Evolutionary conservation across 2,888 invertebrate species (phyloP).

Genomic region (Tribolium freemani): DNA sequence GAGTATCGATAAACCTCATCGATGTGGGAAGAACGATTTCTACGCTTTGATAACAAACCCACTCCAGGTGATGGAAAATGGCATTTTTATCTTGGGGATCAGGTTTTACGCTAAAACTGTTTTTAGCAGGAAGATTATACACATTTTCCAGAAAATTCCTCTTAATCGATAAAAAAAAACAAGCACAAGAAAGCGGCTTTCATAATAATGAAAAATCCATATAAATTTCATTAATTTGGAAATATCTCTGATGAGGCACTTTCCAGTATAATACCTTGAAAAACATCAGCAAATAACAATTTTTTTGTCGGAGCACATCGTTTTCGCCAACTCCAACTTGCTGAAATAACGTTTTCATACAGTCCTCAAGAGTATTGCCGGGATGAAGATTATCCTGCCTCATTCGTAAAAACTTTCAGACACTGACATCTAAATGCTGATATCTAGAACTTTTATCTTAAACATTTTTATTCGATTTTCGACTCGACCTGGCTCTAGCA

Average conservation of each 20-base stretch:
- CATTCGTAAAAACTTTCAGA: slow-evolving; percentile 21
- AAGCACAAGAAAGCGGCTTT: neutral
- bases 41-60: slow-evolving; percentile 20
- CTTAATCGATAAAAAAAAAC: slow-evolving; percentile 8
- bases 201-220: no score
- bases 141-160: slow-evolving; percentile 3
- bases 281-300: neutral
- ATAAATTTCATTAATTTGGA: no score
- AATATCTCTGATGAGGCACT: no score
- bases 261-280: neutral
- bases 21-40: slow-evolving; percentile 10
- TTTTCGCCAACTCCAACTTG: slow-evolving; percentile 13
- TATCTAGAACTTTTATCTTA: slow-evolving; percentile 28
- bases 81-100: slow-evolving; percentile 10
- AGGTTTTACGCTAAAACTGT: slow-evolving; percentile 10
- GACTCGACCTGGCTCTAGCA: slow-evolving; percentile 16
- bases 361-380: slow-evolving; percentile 19
- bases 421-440: slow-evolving; percentile 27
- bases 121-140: slow-evolving; percentile 3
- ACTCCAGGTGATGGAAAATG: slow-evolving; percentile 24
- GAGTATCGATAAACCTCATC: slow-evolving; percentile 13
- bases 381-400: slow-evolving; percentile 8
- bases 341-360: slow-evolving; percentile 14
- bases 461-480: slow-evolving; percentile 23
- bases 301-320: neutral